Conservation (phyloP, 1,140 invertebrate species). For the Cyclargus thomasi region DNA sequence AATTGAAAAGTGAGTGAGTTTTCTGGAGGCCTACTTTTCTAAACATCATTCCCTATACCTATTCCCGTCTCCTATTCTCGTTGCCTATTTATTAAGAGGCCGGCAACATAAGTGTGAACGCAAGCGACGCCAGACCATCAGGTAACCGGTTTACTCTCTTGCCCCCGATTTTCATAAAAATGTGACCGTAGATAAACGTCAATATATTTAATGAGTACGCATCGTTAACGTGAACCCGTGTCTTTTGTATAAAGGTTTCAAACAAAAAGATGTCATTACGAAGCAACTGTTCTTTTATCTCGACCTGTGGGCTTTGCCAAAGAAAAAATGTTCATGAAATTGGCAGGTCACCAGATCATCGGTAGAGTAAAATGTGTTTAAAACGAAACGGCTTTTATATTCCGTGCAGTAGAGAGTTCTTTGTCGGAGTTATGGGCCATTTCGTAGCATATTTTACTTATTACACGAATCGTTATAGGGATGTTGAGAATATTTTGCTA, state of each 20-base stretch:
- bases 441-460: not conserved
- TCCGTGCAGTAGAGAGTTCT: not conserved
- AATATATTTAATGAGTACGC: not conserved
- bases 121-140: no score
- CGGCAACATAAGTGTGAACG: no score
- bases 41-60: no score
- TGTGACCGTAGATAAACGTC: no score
- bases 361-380: constrained; percentile 10
- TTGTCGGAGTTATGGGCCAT: not conserved
- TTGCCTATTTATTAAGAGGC: no score
- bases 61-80: no score
- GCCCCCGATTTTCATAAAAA: no score
- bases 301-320: not conserved
- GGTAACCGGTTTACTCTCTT: no score
- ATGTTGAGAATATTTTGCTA: not conserved
- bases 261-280: constrained; percentile 7
- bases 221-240: not conserved
- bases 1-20: no score
- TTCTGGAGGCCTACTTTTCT: no score
- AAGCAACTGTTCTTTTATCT: constrained; percentile 6
- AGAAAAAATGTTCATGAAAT: constrained; percentile 10
- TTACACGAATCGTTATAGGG: not conserved
- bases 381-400: not conserved
- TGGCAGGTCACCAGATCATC: constrained; percentile 12
- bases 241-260: not conserved